phyloP scores from a whole-genome alignment of 2,113 vertebrate species.

The Dolichotis patagonum region DNA sequence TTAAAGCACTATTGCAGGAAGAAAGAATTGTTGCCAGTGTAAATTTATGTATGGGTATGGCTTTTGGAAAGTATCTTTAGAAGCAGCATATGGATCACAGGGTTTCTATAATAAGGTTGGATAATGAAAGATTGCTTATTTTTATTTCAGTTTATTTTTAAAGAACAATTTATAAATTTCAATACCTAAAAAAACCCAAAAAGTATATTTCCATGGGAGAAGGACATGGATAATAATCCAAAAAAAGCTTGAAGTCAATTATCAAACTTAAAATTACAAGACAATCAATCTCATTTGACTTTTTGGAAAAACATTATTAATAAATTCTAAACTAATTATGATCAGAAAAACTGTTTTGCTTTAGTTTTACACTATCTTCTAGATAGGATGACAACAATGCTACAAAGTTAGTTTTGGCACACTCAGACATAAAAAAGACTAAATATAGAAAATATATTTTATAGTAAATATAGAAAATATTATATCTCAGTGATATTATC shows the following conservation, averaged over 20 bases:
- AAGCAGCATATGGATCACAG: constrained; percentile 79
- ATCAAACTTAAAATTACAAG: constrained; percentile 5
- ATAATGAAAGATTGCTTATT: constrained; percentile 79
- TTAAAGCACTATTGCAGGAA: constrained; percentile 78
- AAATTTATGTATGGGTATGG: constrained; percentile 81
- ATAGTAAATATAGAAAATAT: neutral
- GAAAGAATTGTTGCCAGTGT: constrained; percentile 74
- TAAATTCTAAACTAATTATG: neutral
- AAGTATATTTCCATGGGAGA: constrained; percentile 52
- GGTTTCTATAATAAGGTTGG: constrained; percentile 77
- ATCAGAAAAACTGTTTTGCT: neutral
- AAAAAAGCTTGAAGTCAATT: constrained; percentile 41
- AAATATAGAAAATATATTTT: neutral
- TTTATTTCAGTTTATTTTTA: constrained; percentile 80
- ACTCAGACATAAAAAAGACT: neutral
- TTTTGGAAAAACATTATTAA: constrained; percentile 7
- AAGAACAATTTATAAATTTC: constrained; percentile 73
- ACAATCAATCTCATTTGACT: constrained; percentile 11
- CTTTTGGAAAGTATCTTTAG: constrained; percentile 80
- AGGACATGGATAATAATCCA: neutral
- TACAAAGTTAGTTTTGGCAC: constrained; percentile 8
- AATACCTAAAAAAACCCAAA: constrained; percentile 35
- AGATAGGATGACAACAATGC: neutral
- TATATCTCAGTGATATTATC: neutral
- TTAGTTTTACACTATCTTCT: neutral